Conservation (phyloP, 2,797 vertebrate genomes). For the Adelosebastes latens region DNA sequence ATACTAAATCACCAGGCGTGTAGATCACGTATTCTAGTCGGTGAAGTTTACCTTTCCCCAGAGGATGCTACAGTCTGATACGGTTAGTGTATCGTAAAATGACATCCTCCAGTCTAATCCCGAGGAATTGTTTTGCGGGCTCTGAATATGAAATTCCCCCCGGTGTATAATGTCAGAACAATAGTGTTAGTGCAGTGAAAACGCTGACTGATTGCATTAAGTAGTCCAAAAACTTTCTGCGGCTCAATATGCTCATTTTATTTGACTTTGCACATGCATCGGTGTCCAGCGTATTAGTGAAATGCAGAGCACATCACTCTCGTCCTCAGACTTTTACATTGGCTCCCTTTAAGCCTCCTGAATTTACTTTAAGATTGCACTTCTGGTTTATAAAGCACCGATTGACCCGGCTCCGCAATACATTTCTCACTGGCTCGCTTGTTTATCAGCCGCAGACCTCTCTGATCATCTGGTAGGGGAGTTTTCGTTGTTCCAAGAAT, state of each 20-base stretch:
- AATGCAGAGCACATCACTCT: constrained; percentile 24
- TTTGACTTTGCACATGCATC: not conserved
- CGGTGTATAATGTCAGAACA: constrained; percentile 55
- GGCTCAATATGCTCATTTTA: not conserved
- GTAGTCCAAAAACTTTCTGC: constrained; percentile 20
- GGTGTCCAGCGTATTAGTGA: not conserved
- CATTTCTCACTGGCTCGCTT: constrained; percentile 36
- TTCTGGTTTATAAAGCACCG: constrained; percentile 42
- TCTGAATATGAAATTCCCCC: constrained; percentile 39
- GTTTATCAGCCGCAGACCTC: constrained; percentile 56
- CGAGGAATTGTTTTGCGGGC: constrained; percentile 21
- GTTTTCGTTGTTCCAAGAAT: constrained; percentile 46
- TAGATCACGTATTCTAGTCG: constrained; percentile 52
- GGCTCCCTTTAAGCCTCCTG: constrained; percentile 30
- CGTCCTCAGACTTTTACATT: constrained; percentile 36
- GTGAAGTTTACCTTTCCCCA: constrained; percentile 63
- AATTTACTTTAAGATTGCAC: constrained; percentile 43
- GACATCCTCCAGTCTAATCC: constrained; percentile 45
- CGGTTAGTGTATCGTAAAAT: constrained; percentile 45
- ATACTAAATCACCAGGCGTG: constrained; percentile 57
- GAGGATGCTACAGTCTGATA: constrained; percentile 55
- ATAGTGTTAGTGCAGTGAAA: constrained; percentile 20
- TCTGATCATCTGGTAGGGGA: constrained; percentile 40
- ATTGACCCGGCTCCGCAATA: constrained; percentile 41
- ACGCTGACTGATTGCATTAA: constrained; percentile 19